Evolutionary conservation across 2,888 invertebrate genomes (phyloP), one percentile per base, ranked within the genome.

Genomic region (Quadroppia sp.): DNA sequence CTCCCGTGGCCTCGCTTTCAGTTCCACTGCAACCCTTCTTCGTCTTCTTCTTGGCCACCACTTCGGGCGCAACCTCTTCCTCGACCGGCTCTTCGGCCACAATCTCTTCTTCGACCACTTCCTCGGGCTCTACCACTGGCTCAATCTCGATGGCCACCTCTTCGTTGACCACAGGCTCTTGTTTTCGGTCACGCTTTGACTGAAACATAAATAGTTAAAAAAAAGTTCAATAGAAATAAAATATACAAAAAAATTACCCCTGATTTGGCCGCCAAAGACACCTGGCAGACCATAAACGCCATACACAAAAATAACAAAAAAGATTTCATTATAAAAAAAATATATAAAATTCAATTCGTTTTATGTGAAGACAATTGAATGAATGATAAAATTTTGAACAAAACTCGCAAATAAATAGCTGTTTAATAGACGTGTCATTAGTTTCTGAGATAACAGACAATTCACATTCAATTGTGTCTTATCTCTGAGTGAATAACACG

Each of bases 381-480:
- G 30, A 59, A 6, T 30, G n/a, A 23, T n/a, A 17, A 40, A 23
- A 67, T 40, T 40, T 23, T 67, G 42, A 36, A 42, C n/a, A 67
- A 40, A 23, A 67, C 40, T 67, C n/a, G 17, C 56, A 6, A 23
- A 59, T 67, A 40, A 67, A 67, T 67, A 36, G 40, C 13, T 67
- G 40, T 40, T 67, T 40, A 67, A 36, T 67, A 17, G 67, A 67
- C 67, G 67, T 67, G 67, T 67, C 67, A 40, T 67, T 56, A 56
- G 23, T 23, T 56, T 48, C 3, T 9, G 17, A 48, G 48, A n/a
- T 48, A n/a, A 48, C 3, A 48, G 15, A 11, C 7, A 11, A 42
- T 42, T 11, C 15, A 42, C n/a, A n/a, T n/a, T n/a, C n/a, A n/a
- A n/a, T n/a, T n/a, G n/a, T n/a, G n/a, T n/a, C n/a, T n/a, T n/a